Evolutionary conservation across 2,888 invertebrate species (phyloP), one percentile per base, ranked within the genome.

Genomic region (Boloria euphrosyne): DNA sequence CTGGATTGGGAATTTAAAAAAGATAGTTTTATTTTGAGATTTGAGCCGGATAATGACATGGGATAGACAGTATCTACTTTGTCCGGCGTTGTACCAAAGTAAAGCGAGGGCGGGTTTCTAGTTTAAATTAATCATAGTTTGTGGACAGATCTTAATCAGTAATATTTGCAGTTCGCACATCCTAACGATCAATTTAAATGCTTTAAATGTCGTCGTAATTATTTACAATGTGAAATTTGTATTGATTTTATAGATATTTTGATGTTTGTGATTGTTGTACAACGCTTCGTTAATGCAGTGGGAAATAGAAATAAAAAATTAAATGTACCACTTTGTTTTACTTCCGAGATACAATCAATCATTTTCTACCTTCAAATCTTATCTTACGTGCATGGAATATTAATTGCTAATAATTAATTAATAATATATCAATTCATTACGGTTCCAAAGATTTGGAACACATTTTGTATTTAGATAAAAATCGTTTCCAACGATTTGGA

Each of bases 171-270:
- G 74, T 72, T 66, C 74, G 68, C 74, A 73, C 69, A 74, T 86
- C 85, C 22, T 86, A 83, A 85, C 74, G 87, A 86, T 91, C 91
- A 91, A 91, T 91, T 91, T 75, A 38, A 81, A 85, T 79, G 90
- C 90, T 91, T 90, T 91, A 90, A 88, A 83, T 90, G 90, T 90
- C 81, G 88, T 89, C 76, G 82, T 79, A 82, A 83, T 87, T 85
- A 85, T 87, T 87, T 87, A 88, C 81, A 86, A 85, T 81, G 83
- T 87, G 77, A 77, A 52, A 81, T 83, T 84, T 83, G 62, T 70
- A 72, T 71, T 85, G 82, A 82, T 89, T 90, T 89, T 89, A 85
- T 89, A 89, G 83, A 78, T 69, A 73, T 88, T 86, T 89, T 89
- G 82, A 90, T 87, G 87, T 89, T 84, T 86, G 84, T 86, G 83